Base-by-base conservation (phyloP, 2,113 vertebrate species). In the Ptyas mucosa region DNA sequence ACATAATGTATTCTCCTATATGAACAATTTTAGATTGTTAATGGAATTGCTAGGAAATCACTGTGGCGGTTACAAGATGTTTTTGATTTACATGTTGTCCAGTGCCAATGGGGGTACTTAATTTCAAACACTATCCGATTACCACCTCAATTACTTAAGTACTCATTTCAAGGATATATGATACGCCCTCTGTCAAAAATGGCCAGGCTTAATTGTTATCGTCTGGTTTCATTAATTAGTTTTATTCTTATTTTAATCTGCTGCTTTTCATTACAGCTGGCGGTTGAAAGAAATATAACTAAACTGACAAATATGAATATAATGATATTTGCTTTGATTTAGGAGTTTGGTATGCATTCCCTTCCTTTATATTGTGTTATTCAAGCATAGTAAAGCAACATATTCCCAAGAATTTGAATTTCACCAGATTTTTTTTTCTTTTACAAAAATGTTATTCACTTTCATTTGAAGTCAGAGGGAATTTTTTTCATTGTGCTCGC, bases 191-290 rank as follows among this genome's bases (percentile, higher is more conserved):
- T 64, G 6, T 64, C 91, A 92, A 29, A 64, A 87, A 87, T 15
- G 23, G 55, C 39, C 61, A 34, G 91, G 10, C 51, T 69, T 88
- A 29, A 88, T 75, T 26, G 69, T 89, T 85, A 21, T 51, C 23
- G n/a, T 39, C 88, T 61, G 18, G 53, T 85, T 92, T 93, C 89
- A 93, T 93, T 61, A 81, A 92, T 89, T 91, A 18, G 43, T 58
- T 85, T 43, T 92, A 51, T 57, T 8, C 52, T 88, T 46, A 89
- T 89, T 85, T 52, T 61, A 34, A 86, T 61, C 46, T 52, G 1
- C 15, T 24, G 43, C 54, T 49, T 81, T 92, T 89, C 55, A 26
- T 89, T 92, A 81, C 26, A 23, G 51, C 5, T 24, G 85, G 14
- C 53, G 12, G 34, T 54, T 57, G 24, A 89, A 89, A 46, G 34